phyloP scores from a whole-genome alignment of 1,140 invertebrate species.

The Hycleus phaleratus region DNA sequence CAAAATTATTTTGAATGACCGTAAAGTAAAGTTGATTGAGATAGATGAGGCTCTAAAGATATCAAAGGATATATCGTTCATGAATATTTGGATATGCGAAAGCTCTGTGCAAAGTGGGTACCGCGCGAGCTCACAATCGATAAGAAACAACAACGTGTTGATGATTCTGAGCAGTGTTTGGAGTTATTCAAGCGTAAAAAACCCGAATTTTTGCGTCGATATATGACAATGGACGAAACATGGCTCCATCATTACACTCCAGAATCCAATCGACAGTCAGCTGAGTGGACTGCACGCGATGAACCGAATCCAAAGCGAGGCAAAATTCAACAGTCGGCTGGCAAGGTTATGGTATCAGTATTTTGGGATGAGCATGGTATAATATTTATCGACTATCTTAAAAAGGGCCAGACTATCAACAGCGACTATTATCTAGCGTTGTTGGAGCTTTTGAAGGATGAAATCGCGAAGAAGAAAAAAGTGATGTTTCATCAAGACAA shows the following conservation, averaged over 20 bases:
- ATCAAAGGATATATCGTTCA: background rate
- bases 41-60: background rate
- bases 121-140: background rate
- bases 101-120: background rate
- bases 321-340: slow-evolving; percentile 13
- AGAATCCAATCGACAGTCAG: slow-evolving; percentile 35
- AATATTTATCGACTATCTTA: slow-evolving; percentile 34
- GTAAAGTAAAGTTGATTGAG: background rate
- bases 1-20: background rate
- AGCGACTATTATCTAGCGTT: slow-evolving; percentile 18
- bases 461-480: no score
- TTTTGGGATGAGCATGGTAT: slow-evolving; percentile 36
- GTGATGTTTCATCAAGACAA: no score
- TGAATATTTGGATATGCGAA: background rate
- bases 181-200: background rate
- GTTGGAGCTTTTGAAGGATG: no score
- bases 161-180: background rate
- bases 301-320: background rate
- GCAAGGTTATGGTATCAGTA: slow-evolving; percentile 27
- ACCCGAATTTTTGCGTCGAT: background rate
- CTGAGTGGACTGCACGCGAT: no score
- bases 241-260: slow-evolving; percentile 19
- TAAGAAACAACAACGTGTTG: background rate
- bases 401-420: slow-evolving; percentile 29
- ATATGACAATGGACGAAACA: background rate